A percentile compares a stretch with the other conserved stretches of the same genome.
Evolutionary conservation across 2,888 invertebrate species (phyloP).

Genomic region (Didymodactylos carnosus): DNA sequence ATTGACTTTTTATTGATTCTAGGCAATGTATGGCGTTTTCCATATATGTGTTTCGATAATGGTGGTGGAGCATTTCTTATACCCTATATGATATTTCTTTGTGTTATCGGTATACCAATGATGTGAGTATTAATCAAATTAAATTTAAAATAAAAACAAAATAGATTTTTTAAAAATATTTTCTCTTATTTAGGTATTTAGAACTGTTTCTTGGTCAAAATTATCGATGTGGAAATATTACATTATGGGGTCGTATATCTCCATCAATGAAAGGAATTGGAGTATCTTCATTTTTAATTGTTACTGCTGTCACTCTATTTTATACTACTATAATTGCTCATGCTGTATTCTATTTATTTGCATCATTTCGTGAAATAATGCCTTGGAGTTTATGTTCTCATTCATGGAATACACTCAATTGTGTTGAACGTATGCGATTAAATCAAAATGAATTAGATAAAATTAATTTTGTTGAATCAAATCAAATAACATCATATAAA

Average conservation of each 20-base stretch:
- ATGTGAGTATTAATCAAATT: too few relatives aligned
- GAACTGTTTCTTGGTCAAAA: constrained; percentile 12
- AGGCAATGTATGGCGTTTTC: constrained; percentile 3
- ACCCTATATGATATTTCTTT: constrained; percentile 8
- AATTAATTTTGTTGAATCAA: background rate
- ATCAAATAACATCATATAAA: background rate
- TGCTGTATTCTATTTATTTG: constrained; percentile 39
- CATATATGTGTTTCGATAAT: constrained; percentile 8
- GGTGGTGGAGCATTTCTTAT: constrained; percentile 13
- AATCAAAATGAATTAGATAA: background rate
- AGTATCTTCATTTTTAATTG: constrained; percentile 6
- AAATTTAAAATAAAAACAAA: too few relatives aligned
- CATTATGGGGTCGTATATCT: constrained; percentile 7
- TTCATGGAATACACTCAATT: constrained; percentile 31
- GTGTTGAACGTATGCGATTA: constrained; percentile 36
- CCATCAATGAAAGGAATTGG: constrained; percentile 11
- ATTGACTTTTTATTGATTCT: background rate
- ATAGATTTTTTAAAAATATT: too few relatives aligned
- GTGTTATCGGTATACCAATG: constrained; percentile 8
- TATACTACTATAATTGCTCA: constrained; percentile 16
- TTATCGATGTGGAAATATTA: constrained; percentile 11
- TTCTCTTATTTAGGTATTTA: constrained; percentile 41
- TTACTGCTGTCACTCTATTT: constrained; percentile 6
- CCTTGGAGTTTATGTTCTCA: constrained; percentile 34
- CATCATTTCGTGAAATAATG: constrained; percentile 22